Base-by-base conservation (phyloP, 2,888 invertebrate genomes). In the Mythimna ferrago region DNA sequence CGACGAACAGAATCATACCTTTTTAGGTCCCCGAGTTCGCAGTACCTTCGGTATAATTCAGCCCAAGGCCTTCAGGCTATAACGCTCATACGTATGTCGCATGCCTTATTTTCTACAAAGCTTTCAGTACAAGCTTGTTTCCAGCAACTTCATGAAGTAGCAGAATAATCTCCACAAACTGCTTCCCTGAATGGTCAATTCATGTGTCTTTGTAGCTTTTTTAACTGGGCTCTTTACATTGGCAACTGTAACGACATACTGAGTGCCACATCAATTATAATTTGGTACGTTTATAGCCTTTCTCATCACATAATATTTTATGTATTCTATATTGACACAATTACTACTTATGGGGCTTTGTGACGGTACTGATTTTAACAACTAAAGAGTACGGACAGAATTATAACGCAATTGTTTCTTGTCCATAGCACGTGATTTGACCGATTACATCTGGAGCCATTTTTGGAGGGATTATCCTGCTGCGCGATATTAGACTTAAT, bases 381-480 rank as follows among this genome's bases (percentile, higher is more conserved):
- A 75, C 73, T 63, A 71, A 78, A 82, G 58, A 69, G 57, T 66
- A 78, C 75, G 82, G 79, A 78, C 81, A 82, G 75, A 74, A 82
- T 81, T 81, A 71, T 82, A 81, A 81, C 82, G 71, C 70, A 60
- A 78, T 73, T 81, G 71, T 81, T 82, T 81, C 81, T 81, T 81
- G 82, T 82, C 79, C 81, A 75, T 81, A 81, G 81, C 81, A 81
- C 81, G 81, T 71, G 81, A 81, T 81, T 81, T 81, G 81, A 81
- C 81, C 81, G 81, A 81, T 81, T 81, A 82, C 81, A 81, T 81
- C 81, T 81, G 81, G 81, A 81, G 81, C 81, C 82, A 82, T 81
- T 82, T 81, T 82, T 81, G 81, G 81, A 81, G 81, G 81, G 81
- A 81, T 81, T 81, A 81, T 81, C 81, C 81, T 82, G 81, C 81